Conservation (phyloP, 2,113 vertebrate genomes). For the cat (Felis catus) region F.catus_Fca126_mat1.0 CM031411.1:124513501-124514000, state of each 20-base stretch:
- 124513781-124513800: constrained; percentile 25
- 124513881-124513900: neutral
- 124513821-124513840: neutral
- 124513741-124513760: constrained; percentile 13
- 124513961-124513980: neutral
- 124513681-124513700: neutral
- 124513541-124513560: neutral
- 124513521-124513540: neutral
- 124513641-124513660: neutral
- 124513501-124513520: neutral
- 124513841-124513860: neutral
- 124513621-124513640: neutral
- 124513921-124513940: neutral
- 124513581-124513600: neutral
- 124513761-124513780: neutral
- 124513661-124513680: neutral
- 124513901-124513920: neutral
- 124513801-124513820: neutral
- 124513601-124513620: neutral
- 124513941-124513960: neutral
- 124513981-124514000: neutral
- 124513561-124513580: neutral
- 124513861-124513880: no score
- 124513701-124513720: neutral
- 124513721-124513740: neutral